Evolutionary conservation across 1,140 invertebrate genomes (phyloP), one percentile per base, ranked within the genome.

Genomic region (Schlechtendalia chinensis): DNA sequence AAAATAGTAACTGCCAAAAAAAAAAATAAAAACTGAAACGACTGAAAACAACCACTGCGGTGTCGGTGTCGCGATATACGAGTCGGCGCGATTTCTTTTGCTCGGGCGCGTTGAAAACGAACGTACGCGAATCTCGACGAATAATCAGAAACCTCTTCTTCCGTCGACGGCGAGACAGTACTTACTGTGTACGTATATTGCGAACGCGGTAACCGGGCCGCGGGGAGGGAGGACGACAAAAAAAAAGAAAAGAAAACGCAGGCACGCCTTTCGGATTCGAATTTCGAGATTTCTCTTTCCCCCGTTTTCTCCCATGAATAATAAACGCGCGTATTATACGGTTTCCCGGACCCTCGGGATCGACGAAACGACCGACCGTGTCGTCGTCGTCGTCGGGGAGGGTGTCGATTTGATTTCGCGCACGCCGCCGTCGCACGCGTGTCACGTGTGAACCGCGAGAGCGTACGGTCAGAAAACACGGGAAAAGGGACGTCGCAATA

Each of bases 251-350:
- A n/a, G 56, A 11, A 74, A 74, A 74, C n/a, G 27, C 27, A 16
- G 53, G 53, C 71, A 74, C 71, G 50, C 69, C 69, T 32, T 29
- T 29, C 12, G 56, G 74, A 77, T 22, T 77, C 59, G 74, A 77
- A 77, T 77, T 77, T 77, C 32, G 1, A 77, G 74, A 77, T 58
- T 61, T 77, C 45, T 75, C 56, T 74, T 74, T 74, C 0, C n/a
- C 27, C 10, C 17, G 16, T 14, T 54, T 77, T 4, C 45, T 69
- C 32, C 8, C 56, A 77, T 77, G 74, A 77, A 77, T 77, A 59
- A 59, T 58, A 77, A 58, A 39, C 59, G 27, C 27, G 27, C 17
- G 24, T 10, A 14, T 14, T 29, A 61, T 61, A 29, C 16, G 32
- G n/a, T 65, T 65, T 32, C 17, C 14, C n/a, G n/a, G n/a, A n/a